Conservation (phyloP, 2,797 vertebrate species). For the Gymnocypris eckloni region DNA sequence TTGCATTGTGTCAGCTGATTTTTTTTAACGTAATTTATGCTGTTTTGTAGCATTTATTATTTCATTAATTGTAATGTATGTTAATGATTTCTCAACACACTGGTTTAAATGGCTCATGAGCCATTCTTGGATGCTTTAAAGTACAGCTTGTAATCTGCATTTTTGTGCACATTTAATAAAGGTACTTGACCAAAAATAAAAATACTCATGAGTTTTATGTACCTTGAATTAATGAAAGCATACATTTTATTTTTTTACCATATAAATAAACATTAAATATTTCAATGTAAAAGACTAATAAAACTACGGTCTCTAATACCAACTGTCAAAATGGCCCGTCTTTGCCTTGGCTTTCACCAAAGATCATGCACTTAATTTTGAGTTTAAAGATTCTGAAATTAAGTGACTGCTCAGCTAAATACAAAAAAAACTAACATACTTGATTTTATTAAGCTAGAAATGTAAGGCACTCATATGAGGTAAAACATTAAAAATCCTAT, state of each 20-base stretch:
- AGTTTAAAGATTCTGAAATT: background rate
- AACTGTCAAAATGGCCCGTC: background rate
- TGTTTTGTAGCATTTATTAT: conserved; percentile 42
- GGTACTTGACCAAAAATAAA: conserved; percentile 39
- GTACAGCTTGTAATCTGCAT: conserved; percentile 64
- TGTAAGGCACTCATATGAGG: background rate
- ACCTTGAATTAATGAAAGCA: background rate
- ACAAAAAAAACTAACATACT: background rate
- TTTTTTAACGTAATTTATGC: conserved; percentile 34
- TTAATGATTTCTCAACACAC: conserved; percentile 40
- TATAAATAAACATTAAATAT: conserved; percentile 1
- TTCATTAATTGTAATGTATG: conserved; percentile 46
- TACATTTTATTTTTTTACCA: background rate
- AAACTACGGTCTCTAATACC: background rate
- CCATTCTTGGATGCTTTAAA: conserved; percentile 55
- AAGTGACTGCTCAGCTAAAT: background rate
- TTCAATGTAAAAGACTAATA: background rate
- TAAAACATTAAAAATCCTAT: background rate
- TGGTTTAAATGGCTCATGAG: conserved; percentile 38
- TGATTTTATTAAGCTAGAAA: conserved; percentile 5
- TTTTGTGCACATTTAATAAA: conserved; percentile 73
- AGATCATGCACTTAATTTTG: background rate
- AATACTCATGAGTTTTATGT: conserved; percentile 16
- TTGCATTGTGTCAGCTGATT: conserved; percentile 40
- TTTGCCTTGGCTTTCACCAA: background rate